These are phyloP conservation scores for Leucania comma DNA, from an alignment of 2,888 invertebrate species.

Conservation along the genomic window DNA sequence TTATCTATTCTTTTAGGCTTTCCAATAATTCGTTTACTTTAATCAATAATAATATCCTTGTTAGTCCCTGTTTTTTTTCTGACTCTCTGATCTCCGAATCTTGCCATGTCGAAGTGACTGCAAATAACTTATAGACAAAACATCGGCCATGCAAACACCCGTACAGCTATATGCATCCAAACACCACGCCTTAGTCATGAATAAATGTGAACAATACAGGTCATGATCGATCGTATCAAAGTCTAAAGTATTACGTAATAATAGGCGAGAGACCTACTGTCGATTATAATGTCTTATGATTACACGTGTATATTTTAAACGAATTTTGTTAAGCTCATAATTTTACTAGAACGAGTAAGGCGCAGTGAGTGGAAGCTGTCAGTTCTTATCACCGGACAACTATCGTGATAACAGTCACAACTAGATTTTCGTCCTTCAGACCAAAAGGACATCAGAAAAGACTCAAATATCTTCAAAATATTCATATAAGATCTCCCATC, in stretches of 20 bases:
- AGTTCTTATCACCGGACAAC: conserved; percentile 66
- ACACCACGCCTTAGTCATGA: conserved; percentile 64
- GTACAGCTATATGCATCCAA: conserved; percentile 62
- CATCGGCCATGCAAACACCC: conserved; percentile 47
- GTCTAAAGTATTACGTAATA: conserved; percentile 61
- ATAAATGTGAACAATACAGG: conserved; percentile 58
- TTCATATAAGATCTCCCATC: conserved; percentile 58
- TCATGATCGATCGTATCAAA: conserved; percentile 63
- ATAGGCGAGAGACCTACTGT: conserved; percentile 62
- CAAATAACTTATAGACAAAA: conserved; percentile 39
- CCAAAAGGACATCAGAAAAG: conserved; percentile 60
- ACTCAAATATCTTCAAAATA: conserved; percentile 58
- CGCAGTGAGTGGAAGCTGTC: conserved; percentile 63
- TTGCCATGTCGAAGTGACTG: conserved; percentile 32
- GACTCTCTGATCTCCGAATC: neutral
- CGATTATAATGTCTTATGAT: conserved; percentile 64
- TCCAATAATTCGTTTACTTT: conserved; percentile 35
- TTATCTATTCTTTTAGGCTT: conserved; percentile 35
- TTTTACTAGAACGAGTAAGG: conserved; percentile 61
- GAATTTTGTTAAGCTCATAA: conserved; percentile 66
- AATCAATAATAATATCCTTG: neutral
- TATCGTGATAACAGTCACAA: conserved; percentile 62
- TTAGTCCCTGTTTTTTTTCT: neutral
- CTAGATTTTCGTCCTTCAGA: conserved; percentile 55
- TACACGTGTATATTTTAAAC: conserved; percentile 63